Base-by-base conservation (phyloP, 2,113 vertebrate genomes). In the Sylvietta virens region DNA sequence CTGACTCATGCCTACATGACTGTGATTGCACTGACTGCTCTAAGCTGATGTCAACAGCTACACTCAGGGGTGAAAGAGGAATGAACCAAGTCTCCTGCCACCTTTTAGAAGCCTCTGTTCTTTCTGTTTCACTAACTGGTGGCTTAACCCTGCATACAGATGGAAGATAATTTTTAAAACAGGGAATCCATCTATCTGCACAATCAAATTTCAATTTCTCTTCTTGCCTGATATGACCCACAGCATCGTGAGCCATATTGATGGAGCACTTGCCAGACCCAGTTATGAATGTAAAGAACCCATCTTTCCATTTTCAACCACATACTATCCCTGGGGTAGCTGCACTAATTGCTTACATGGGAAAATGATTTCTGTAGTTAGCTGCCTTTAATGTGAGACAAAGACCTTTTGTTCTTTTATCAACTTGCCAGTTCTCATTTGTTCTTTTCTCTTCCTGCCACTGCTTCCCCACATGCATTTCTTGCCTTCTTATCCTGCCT, bases 331-430 rank as follows among this genome's bases (percentile, higher is more conserved):
- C 90, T 57, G 44, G 48, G 60, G 90, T 90, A 93, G 57, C 72
- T 57, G 69, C 76, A 78, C 50, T 91, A 86, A 83, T 70, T 85
- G 73, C 74, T 72, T 93, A 85, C 81, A 83, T 60, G 78, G 89
- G 94, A 90, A 91, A 93, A 92, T 23, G 3, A 86, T 92, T 88
- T 77, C 67, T 93, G 76, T 51, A 86, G 79, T 83, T 95, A 86
- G 39, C 64, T 93, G 93, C 57, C 90, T 88, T 81, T 88, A 86
- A 71, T 44, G 69, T 23, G 51, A 96, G 67, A 95, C 92, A 95
- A 96, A 97, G 76, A 51, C 71, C 85, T 88, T 97, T 96, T 94
- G 92, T 92, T 96, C 92, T 88, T 94, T 90, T 83, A 93, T 95
- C 92, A 90, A 74, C 80, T 88, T 60, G 82, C 88, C 85, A 93